phyloP scores from a whole-genome alignment of 2,797 vertebrate genomes.

The Mionectes olivaceus region DNA sequence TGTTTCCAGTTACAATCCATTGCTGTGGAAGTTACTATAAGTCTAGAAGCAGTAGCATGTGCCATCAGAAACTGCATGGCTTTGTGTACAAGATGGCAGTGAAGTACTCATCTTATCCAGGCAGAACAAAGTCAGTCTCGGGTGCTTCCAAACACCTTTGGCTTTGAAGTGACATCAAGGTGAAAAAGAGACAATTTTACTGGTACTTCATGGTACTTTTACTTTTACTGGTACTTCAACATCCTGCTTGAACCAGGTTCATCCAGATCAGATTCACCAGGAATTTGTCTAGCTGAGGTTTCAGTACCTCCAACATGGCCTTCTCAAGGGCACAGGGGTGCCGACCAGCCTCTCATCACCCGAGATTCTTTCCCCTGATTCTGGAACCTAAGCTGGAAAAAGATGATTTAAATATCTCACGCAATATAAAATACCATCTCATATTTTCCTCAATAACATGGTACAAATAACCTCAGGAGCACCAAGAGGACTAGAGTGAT shows the following conservation, averaged over 20 bases:
- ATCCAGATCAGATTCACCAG: not conserved
- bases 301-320: not conserved
- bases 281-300: not conserved
- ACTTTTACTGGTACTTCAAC: not conserved
- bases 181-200: not conserved
- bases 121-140: not conserved
- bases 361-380: not conserved
- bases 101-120: not conserved
- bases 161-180: not conserved
- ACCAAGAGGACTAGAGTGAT: not conserved
- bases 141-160: not conserved
- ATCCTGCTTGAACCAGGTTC: not conserved
- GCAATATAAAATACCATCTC: not conserved
- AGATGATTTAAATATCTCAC: not conserved
- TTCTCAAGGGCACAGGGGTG: not conserved
- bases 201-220: not conserved
- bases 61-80: not conserved
- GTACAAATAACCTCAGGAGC: not conserved
- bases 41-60: not conserved
- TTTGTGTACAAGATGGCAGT: accelerated
- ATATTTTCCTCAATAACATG: not conserved
- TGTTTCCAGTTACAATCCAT: not conserved
- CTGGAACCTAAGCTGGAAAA: not conserved
- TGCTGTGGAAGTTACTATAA: not conserved
- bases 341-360: not conserved